Conservation (phyloP, 2,113 vertebrate genomes). For the Apodemus sylvaticus region DNA sequence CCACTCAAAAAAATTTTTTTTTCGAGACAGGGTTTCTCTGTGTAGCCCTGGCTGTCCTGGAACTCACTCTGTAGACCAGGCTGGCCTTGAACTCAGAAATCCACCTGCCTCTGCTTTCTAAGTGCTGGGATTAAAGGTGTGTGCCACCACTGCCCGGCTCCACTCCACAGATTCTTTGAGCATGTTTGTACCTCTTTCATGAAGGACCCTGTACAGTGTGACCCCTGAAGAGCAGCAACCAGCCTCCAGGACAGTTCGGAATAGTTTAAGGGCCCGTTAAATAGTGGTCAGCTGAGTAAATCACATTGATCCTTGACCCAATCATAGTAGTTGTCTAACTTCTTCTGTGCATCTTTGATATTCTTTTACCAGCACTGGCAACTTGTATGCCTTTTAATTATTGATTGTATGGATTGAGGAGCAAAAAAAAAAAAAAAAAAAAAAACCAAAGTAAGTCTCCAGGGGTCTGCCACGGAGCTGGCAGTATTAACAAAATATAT, state of each 20-base stretch:
- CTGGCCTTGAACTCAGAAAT: too few relatives aligned
- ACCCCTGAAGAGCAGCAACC: not conserved
- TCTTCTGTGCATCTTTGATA: slow-evolving; percentile 19
- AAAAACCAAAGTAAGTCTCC: not conserved
- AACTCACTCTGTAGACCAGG: too few relatives aligned
- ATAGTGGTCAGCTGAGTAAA: not conserved
- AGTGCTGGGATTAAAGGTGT: too few relatives aligned
- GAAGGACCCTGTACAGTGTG: not conserved
- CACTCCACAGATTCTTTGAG: slow-evolving; percentile 16
- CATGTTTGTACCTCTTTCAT: not conserved
- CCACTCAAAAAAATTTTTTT: too few relatives aligned
- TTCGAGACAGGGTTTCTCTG: too few relatives aligned
- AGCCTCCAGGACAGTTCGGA: not conserved
- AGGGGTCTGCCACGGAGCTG: not conserved
- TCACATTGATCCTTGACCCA: slow-evolving; percentile 2
- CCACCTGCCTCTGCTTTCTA: too few relatives aligned
- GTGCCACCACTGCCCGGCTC: too few relatives aligned
- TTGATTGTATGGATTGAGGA: not conserved
- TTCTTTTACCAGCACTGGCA: not conserved
- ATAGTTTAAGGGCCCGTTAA: not conserved
- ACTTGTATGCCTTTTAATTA: slow-evolving; percentile 1
- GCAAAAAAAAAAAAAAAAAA: too few relatives aligned
- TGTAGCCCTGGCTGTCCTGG: too few relatives aligned
- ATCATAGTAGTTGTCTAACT: not conserved
- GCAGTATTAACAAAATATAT: not conserved